phyloP scores from a whole-genome alignment of 1,140 invertebrate species.

The Hylyphantes graminicola region DNA sequence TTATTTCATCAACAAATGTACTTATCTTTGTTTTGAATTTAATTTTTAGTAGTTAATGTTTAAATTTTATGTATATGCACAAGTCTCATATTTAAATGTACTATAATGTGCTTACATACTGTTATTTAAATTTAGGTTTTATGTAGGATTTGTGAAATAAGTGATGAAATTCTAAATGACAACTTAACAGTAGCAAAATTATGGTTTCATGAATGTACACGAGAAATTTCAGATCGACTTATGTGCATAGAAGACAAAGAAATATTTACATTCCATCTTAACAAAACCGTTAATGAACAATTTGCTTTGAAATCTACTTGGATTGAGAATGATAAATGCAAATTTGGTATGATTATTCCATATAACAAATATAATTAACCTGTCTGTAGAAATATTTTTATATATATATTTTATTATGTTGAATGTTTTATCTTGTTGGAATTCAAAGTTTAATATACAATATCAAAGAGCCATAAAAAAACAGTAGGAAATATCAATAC shows the following conservation, averaged over 20 bases:
- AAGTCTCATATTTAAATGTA: background rate
- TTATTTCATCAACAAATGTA: no score
- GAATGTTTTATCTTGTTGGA: no score
- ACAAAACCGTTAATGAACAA: conserved; percentile 1
- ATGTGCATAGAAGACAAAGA: conserved; percentile 82
- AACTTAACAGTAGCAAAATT: conserved; percentile 10
- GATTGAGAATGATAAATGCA: no score
- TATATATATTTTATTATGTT: no score
- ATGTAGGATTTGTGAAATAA: background rate
- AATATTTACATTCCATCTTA: conserved; percentile 72
- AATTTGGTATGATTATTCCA: no score
- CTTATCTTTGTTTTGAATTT: no score
- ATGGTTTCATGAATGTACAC: conserved; percentile 69
- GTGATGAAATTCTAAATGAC: background rate
- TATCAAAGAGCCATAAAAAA: no score
- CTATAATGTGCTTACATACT: background rate
- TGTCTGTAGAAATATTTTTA: no score
- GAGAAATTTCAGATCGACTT: conserved; percentile 84
- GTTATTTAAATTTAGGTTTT: conserved; percentile 27
- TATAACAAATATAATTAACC: no score
- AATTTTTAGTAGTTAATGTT: background rate
- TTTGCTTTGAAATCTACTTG: background rate
- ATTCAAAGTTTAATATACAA: no score
- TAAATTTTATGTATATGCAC: background rate
- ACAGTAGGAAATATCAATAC: no score